Percentiles rank a stretch among this genome's conserved stretches.
These are phyloP conservation scores for Athalia rosae DNA, from an alignment of 2,888 invertebrate genomes.

Conservation along the genomic window DNA sequence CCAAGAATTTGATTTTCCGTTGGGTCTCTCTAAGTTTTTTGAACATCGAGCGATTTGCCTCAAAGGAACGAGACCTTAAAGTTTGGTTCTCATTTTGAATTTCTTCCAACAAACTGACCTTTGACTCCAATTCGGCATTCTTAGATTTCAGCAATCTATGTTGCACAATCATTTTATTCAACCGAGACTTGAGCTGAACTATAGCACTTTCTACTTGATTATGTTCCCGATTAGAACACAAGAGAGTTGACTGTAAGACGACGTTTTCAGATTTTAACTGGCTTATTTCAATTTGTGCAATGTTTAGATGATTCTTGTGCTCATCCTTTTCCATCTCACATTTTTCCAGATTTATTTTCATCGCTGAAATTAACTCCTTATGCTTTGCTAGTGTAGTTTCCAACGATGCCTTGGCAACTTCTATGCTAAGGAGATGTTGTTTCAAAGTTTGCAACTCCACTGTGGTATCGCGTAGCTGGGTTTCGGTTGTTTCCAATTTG, in stretches of 20 bases:
- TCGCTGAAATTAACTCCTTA: slow-evolving; percentile 54
- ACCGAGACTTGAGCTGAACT: slow-evolving; percentile 58
- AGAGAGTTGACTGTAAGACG: slow-evolving; percentile 54
- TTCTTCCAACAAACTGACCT: slow-evolving; percentile 58
- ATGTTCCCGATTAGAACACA: slow-evolving; percentile 59
- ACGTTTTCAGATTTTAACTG: slow-evolving; percentile 59
- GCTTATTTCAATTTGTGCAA: slow-evolving; percentile 54
- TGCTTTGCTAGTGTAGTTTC: slow-evolving; percentile 57
- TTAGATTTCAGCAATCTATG: slow-evolving; percentile 60
- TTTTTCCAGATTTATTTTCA: slow-evolving; percentile 58
- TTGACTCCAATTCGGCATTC: slow-evolving; percentile 60
- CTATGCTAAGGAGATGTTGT: slow-evolving; percentile 55
- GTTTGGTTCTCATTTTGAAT: slow-evolving; percentile 59
- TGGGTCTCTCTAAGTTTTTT: slow-evolving; percentile 61
- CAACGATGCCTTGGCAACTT: slow-evolving; percentile 56
- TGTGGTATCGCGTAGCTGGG: slow-evolving; percentile 52
- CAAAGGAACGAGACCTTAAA: slow-evolving; percentile 57
- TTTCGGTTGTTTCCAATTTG: slow-evolving; percentile 56
- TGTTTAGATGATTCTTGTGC: slow-evolving; percentile 51
- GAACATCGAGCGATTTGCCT: slow-evolving; percentile 60
- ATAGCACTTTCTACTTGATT: slow-evolving; percentile 64
- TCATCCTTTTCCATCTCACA: slow-evolving; percentile 58
- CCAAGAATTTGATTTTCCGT: slow-evolving; percentile 54
- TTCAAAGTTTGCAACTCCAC: slow-evolving; percentile 50
- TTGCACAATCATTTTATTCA: slow-evolving; percentile 64